These are phyloP conservation scores for Micromussa lordhowensis DNA, from an alignment of 92 coral and sea anemone species.

Conservation along the genomic window DNA sequence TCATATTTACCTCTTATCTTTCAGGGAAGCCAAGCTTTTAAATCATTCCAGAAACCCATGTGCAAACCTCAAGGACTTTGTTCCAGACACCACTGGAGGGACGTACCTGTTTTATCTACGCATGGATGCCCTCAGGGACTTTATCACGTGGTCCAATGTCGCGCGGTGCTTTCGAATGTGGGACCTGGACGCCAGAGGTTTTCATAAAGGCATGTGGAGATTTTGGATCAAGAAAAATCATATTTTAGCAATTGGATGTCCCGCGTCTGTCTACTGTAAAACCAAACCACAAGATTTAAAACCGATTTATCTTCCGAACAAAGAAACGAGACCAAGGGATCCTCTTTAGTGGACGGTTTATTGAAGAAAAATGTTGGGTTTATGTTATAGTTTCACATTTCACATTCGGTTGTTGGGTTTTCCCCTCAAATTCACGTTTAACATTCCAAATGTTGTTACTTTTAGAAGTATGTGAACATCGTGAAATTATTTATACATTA, in stretches of 20 bases:
- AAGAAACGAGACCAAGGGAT: constrained; percentile 59
- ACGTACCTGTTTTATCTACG: constrained; percentile 68
- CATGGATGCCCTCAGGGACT: constrained; percentile 63
- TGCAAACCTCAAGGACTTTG: constrained; percentile 60
- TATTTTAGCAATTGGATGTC: constrained; percentile 74
- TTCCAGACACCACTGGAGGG: constrained; percentile 70
- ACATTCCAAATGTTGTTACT: background rate
- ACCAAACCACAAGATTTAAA: constrained; percentile 55
- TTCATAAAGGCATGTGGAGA: constrained; percentile 80
- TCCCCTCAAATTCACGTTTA: background rate
- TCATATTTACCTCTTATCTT: background rate
- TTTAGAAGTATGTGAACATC: background rate
- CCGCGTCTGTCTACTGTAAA: constrained; percentile 78
- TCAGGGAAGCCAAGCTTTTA: constrained; percentile 66
- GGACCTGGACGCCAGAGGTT: constrained; percentile 82
- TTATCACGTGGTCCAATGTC: constrained; percentile 72
- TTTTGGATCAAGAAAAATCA: constrained; percentile 85
- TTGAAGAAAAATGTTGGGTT: background rate
- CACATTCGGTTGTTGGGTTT: no score
- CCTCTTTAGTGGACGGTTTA: background rate
- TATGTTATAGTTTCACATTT: background rate
- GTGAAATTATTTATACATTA: background rate
- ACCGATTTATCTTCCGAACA: constrained; percentile 57
- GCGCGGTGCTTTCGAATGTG: constrained; percentile 84
- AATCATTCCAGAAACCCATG: constrained; percentile 82